phyloP scores from a whole-genome alignment of 1,140 invertebrate species.

The Pectinophora gossypiella region DNA sequence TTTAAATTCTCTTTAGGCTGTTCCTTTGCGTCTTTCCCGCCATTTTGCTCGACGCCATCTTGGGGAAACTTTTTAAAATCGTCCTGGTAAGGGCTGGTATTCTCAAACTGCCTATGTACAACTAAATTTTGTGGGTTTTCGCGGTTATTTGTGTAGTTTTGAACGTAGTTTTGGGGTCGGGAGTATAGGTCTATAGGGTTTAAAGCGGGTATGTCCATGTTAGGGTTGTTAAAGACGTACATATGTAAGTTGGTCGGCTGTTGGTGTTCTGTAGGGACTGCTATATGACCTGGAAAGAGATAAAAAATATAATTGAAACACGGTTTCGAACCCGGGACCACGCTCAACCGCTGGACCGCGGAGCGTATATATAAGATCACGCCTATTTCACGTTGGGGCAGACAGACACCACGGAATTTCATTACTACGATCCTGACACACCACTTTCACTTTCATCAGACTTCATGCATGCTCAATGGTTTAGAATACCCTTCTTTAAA shows the following conservation, averaged over 20 bases:
- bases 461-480: too few relatives aligned
- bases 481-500: too few relatives aligned
- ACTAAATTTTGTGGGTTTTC: conserved; percentile 64
- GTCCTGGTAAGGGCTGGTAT: conserved; percentile 32
- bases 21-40: conserved; percentile 32
- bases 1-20: conserved; percentile 61
- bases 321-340: too few relatives aligned
- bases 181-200: conserved; percentile 52
- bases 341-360: too few relatives aligned
- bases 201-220: conserved; percentile 33
- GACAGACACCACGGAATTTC: too few relatives aligned
- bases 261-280: conserved; percentile 27
- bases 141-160: conserved; percentile 33
- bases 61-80: conserved; percentile 43
- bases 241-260: conserved; percentile 24
- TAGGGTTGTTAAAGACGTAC: conserved; percentile 40
- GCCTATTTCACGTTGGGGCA: too few relatives aligned
- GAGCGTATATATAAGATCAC: too few relatives aligned
- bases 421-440: too few relatives aligned
- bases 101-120: conserved; percentile 50
- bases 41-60: conserved; percentile 16
- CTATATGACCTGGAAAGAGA: conserved; percentile 38
- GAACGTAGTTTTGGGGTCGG: conserved; percentile 41
- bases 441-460: too few relatives aligned
- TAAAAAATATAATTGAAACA: conserved; percentile 12